Conservation (phyloP, 1,140 invertebrate species). For the Oryctes rhinoceros region DNA sequence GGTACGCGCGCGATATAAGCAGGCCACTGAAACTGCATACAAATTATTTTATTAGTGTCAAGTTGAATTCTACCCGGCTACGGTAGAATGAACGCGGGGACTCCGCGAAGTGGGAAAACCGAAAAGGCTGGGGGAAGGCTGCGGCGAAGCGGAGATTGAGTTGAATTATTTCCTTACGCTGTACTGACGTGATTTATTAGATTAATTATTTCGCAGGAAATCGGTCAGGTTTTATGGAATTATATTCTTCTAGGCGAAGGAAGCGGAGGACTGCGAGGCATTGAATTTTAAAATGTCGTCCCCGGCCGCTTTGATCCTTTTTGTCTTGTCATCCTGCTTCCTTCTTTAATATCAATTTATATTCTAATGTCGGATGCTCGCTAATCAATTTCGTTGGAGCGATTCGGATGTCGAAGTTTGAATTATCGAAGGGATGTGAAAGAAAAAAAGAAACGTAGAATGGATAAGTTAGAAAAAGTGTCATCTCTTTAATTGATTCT, state of each 20-base stretch:
- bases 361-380: background rate
- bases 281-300: slow-evolving; percentile 18
- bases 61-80: background rate
- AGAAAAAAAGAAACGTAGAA: too few relatives aligned
- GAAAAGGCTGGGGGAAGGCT: background rate
- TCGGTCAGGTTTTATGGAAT: slow-evolving; percentile 21
- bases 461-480: too few relatives aligned
- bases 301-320: background rate
- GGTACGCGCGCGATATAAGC: background rate
- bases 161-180: slow-evolving; percentile 4
- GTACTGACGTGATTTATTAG: background rate
- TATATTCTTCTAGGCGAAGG: background rate
- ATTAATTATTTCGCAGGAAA: slow-evolving; percentile 11
- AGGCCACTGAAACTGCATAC: slow-evolving; percentile 4
- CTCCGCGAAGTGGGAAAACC: background rate
- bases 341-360: background rate
- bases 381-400: background rate
- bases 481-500: too few relatives aligned
- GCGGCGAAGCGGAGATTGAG: background rate
- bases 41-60: slow-evolving; percentile 37
- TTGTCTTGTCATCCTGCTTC: background rate
- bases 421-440: background rate
- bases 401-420: background rate
- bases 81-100: background rate
- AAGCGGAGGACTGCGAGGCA: background rate